phyloP scores from a whole-genome alignment of 2,888 invertebrate species.

The Sminthurides aquaticus region DNA sequence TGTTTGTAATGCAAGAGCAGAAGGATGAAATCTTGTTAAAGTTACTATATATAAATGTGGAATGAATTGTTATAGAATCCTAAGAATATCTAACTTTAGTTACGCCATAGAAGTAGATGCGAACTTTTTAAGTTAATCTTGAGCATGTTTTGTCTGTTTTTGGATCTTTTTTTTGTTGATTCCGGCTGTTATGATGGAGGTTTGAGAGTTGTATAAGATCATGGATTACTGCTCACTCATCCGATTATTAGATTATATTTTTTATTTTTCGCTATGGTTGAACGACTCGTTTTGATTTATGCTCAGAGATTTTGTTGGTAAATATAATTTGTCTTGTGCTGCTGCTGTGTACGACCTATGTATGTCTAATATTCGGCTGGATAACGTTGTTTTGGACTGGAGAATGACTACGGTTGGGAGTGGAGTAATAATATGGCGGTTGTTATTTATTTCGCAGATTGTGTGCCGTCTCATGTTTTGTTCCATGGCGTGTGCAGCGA shows the following conservation, averaged over 20 bases:
- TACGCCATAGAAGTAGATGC: too few species aligned
- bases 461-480: slow-evolving; percentile 55
- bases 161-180: background rate
- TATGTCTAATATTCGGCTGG: too few species aligned
- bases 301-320: background rate
- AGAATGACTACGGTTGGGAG: background rate
- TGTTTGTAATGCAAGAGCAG: too few species aligned
- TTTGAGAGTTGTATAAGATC: too few species aligned
- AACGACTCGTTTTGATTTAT: background rate
- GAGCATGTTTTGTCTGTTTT: background rate
- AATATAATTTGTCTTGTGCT: background rate
- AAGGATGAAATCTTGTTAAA: too few species aligned
- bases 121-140: background rate
- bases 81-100: too few species aligned
- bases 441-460: slow-evolving; percentile 55
- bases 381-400: too few species aligned
- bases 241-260: too few species aligned
- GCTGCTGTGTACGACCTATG: background rate
- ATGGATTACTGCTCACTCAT: too few species aligned
- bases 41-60: too few species aligned
- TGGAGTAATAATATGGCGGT: background rate
- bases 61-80: too few species aligned
- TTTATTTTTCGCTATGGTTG: background rate
- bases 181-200: too few species aligned
- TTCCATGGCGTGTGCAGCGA: slow-evolving; percentile 56